Base-by-base conservation (phyloP, 2,888 invertebrate species). In the Dysmachus trigonus region DNA sequence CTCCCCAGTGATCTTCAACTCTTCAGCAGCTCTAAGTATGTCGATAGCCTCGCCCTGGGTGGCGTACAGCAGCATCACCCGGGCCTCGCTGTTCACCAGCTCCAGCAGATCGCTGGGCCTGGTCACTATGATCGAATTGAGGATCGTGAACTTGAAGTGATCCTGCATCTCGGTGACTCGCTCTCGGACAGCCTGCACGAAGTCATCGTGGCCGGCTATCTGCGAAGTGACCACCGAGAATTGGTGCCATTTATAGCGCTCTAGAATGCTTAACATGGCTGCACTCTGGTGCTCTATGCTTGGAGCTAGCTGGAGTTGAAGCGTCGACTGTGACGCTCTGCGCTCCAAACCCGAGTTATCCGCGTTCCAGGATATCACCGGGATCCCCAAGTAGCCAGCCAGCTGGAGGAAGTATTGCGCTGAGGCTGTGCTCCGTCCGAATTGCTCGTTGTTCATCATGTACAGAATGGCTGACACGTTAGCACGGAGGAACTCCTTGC, bases 311-410 rank as follows among this genome's bases (percentile, higher is more conserved):
- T 99, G 99, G 88, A 98, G 94, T 90, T 97, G 97, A 89, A 98
- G 93, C 87, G 97, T 97, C 82, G 97, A 97, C 92, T 97, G 97
- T 33, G 97, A 97, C 62, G 97, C 97, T 88, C 95, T 92, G 88
- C 94, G 93, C 90, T 94, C 94, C 88, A 98, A 94, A 53, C 98
- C 98, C 62, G 98, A 97, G 92, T 98, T 98, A 92, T 99, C 98
- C 8, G 98, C 98, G 92, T 98, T 98, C 98, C 98, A 99, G 8
- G 98, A 97, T 89, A 98, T 97, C 84, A 98, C 98, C 89, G 98
- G 98, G 91, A 98, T 98, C 88, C 98, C 98, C 89, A 98, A 94
- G 93, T 98, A 98, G 86, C 97, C 97, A 89, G 98, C 97, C 90
- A 98, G 94, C 93, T 98, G 98, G 88, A 98, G 94, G 92, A 98